Evolutionary conservation across 2,888 invertebrate species (phyloP).

Genomic region (Polyommatus icarus): DNA sequence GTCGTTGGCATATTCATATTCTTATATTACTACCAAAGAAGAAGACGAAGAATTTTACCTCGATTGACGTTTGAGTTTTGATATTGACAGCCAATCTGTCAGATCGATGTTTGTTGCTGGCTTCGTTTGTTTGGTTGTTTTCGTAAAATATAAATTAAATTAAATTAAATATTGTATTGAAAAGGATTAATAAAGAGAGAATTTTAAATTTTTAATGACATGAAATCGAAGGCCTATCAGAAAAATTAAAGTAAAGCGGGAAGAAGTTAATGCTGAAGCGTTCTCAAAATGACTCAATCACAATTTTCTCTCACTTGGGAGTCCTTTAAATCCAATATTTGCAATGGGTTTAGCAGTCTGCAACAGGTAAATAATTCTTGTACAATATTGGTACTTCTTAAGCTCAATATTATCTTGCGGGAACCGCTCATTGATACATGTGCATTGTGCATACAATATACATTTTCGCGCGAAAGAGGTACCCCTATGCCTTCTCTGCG

Average conservation of each 20-base stretch:
- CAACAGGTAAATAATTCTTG: constrained; percentile 60
- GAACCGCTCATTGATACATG: background rate
- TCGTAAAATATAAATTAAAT: background rate
- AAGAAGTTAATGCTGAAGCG: background rate
- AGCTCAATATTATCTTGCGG: background rate
- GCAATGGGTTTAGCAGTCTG: constrained; percentile 66
- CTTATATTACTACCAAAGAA: background rate
- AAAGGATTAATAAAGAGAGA: background rate
- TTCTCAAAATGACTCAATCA: constrained; percentile 56
- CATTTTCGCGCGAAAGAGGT: background rate
- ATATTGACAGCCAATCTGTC: background rate
- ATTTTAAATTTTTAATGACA: background rate
- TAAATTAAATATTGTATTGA: background rate
- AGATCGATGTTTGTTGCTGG: background rate
- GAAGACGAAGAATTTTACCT: background rate
- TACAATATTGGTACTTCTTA: background rate
- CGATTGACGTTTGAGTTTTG: background rate
- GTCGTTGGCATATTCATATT: too few species aligned
- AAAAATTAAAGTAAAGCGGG: background rate
- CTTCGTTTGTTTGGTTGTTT: background rate
- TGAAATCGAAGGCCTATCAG: background rate
- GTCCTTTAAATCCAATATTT: constrained; percentile 65
- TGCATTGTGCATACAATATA: background rate
- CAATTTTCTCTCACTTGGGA: constrained; percentile 70
- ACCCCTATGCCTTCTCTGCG: too few species aligned